Percentiles rank a stretch among this genome's conserved stretches.
phyloP scores from a whole-genome alignment of 2,113 vertebrate genomes.

The Salvator merianae region DNA sequence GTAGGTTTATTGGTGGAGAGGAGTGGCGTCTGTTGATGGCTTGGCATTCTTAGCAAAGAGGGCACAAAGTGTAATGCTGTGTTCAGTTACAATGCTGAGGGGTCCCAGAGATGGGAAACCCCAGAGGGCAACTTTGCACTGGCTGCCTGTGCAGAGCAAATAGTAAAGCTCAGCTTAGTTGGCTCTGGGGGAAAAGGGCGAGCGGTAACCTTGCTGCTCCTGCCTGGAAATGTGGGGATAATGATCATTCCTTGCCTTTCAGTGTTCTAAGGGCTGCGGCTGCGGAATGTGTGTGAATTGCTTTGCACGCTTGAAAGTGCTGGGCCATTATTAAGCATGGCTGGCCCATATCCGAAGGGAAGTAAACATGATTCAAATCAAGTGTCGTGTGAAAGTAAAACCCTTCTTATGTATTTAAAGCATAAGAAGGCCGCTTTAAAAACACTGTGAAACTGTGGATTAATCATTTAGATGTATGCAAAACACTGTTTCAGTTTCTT shows the following conservation, averaged over 20 bases:
- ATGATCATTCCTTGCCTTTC: neutral
- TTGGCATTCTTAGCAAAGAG: neutral
- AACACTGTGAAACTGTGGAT: neutral
- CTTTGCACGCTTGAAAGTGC: neutral
- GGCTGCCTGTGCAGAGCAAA: constrained; percentile 11
- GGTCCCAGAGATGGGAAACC: neutral
- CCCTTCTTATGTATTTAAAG: neutral
- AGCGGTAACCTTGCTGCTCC: neutral
- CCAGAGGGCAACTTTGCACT: too few relatives aligned
- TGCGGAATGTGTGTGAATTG: neutral
- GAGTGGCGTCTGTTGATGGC: neutral
- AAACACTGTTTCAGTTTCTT: too few relatives aligned
- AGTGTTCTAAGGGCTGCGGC: neutral
- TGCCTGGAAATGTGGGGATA: neutral
- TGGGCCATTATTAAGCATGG: neutral
- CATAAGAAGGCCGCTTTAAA: neutral
- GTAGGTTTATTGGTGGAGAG: neutral
- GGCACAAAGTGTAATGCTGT: neutral
- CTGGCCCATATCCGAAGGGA: neutral
- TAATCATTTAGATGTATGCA: neutral
- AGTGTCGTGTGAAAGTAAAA: neutral
- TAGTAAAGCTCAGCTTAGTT: neutral
- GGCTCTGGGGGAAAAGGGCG: neutral
- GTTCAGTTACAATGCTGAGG: neutral
- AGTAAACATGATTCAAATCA: neutral